Conservation (phyloP, 2,797 vertebrate species). For the Acanthis flammea region DNA sequence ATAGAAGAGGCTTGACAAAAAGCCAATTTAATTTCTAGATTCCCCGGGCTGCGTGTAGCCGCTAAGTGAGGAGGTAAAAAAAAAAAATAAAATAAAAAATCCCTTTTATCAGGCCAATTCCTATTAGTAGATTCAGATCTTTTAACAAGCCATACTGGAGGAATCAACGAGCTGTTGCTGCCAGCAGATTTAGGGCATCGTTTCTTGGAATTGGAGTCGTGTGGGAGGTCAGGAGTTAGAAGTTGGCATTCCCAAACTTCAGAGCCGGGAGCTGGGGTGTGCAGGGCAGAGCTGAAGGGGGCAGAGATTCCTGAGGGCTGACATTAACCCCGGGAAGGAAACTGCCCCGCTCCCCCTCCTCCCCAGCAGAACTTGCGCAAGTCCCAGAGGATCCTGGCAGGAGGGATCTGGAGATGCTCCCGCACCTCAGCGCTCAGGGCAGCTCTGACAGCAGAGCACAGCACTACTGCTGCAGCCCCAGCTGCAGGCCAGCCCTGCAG, state of each 20-base stretch:
- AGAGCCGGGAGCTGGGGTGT: not conserved
- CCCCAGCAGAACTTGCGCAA: not conserved
- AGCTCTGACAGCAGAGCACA: not conserved
- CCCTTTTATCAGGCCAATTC: conserved; percentile 46
- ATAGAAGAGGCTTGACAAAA: conserved; percentile 41
- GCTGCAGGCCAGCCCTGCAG: not conserved
- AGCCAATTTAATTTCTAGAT: conserved; percentile 65
- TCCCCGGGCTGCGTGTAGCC: not conserved
- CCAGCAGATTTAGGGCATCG: conserved; percentile 13
- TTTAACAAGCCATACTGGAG: not conserved
- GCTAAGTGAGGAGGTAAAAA: conserved; percentile 2
- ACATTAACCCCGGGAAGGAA: not conserved
- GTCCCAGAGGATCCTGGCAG: not conserved
- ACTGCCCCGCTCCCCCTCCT: accelerated
- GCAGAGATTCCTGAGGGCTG: not conserved
- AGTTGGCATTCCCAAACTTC: not conserved
- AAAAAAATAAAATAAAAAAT: not conserved
- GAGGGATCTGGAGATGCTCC: not conserved
- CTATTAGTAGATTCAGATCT: conserved; percentile 49
- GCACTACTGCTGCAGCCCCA: accelerated
- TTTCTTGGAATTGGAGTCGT: not conserved
- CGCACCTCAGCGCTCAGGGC: not conserved
- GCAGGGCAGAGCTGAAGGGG: accelerated
- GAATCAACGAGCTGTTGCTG: not conserved
- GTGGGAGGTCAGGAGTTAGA: not conserved